phyloP scores from a whole-genome alignment of 2,797 vertebrate genomes.

The Botia kubotai region DNA sequence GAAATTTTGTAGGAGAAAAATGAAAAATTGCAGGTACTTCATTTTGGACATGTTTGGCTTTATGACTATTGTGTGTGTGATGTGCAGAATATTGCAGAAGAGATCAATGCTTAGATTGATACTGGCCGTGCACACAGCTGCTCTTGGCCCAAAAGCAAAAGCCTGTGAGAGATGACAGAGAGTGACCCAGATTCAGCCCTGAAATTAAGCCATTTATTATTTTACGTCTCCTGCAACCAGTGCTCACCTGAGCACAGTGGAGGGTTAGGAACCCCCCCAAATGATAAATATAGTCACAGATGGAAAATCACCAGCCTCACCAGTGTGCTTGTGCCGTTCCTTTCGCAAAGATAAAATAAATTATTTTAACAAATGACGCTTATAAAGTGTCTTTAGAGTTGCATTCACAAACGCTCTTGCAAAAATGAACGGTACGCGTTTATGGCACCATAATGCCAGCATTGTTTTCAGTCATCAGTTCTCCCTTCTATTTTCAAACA shows the following conservation, averaged over 20 bases:
- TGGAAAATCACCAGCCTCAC: conserved; percentile 53
- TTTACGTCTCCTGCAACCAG: conserved; percentile 73
- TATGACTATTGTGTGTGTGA: not conserved
- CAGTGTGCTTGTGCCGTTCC: not conserved
- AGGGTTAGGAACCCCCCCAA: conserved; percentile 75
- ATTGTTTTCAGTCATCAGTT: not conserved
- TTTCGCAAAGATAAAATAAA: not conserved
- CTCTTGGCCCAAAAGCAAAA: conserved; percentile 52
- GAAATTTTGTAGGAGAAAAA: not conserved
- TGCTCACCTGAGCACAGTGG: conserved; percentile 80
- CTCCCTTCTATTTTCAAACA: not conserved
- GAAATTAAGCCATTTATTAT: conserved; percentile 82
- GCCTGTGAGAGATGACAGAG: conserved; percentile 50
- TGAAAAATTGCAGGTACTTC: not conserved
- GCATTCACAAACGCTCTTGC: not conserved
- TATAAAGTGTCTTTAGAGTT: not conserved
- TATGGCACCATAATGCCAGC: not conserved
- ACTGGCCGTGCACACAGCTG: conserved; percentile 42
- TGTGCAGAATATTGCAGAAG: conserved; percentile 51
- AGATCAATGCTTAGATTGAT: conserved; percentile 60
- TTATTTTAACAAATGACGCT: not conserved
- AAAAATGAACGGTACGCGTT: not conserved
- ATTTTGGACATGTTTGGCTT: not conserved
- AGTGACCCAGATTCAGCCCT: conserved; percentile 78
- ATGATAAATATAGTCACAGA: conserved; percentile 81